Evolutionary conservation across 2,113 vertebrate species (phyloP), one percentile per base, ranked within the genome.

Genomic region (Tinamus guttatus): DNA sequence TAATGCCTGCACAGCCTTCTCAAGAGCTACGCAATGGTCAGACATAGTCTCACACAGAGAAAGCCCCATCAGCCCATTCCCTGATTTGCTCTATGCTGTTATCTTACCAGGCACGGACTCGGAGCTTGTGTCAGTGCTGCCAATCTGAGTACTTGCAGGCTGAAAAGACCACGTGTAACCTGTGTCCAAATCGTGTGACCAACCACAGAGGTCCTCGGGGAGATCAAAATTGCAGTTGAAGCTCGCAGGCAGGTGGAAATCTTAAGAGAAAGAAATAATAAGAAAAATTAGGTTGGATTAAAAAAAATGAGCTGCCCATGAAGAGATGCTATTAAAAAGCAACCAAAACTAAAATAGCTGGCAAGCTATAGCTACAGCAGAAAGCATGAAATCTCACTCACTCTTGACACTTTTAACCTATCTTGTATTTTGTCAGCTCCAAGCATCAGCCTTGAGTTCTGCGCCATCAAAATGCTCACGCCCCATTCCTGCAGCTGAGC

Each of bases 221-320:
- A 98, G 95, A 94, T 99, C 99, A 85, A 99, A 99, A 97, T 99
- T 99, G 95, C 99, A 99, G 27, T 99, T 98, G 74, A 99, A 99
- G 73, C 98, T 97, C n/a, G 92, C 73, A 98, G 99, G 91, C 97
- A 98, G 38, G 97, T 95, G 97, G 71, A 97, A 97, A 97, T 98
- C 98, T 97, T 97, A 47, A 52, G 32, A 77, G 82, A 70, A 95
- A 70, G 83, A 93, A 94, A 86, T 20, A 96, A 82, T 22, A 87
- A 94, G 84, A 59, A 97, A 96, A 96, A 97, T 79, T 94, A 98
- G 83, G n/a, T 83, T 8, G 36, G 79, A 81, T 96, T 84, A 81
- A 94, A 96, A 93, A 94, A 76, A 49, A 76, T 70, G 21, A 95
- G 73, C 65, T 95, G 69, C 16, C 30, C 41, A 18, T 12, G 38